Base-by-base conservation (phyloP, 2,113 vertebrate species). In the Leiothrix lutea region DNA sequence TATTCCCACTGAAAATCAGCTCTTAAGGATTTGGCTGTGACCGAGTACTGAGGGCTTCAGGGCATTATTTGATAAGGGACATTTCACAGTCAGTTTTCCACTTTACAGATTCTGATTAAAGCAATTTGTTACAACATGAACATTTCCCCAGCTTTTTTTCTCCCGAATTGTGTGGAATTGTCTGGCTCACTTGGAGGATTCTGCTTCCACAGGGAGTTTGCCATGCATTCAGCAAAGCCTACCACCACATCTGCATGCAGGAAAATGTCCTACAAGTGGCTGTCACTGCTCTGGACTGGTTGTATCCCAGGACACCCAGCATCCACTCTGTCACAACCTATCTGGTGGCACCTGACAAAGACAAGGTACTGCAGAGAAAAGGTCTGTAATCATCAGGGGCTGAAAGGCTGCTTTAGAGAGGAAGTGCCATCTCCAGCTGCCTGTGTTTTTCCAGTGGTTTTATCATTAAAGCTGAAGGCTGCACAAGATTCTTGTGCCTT, bases 201-300 rank as follows among this genome's bases (percentile, higher is more conserved):
- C 80, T 96, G 50, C 75, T 64, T 96, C 74, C 80, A 26, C 94
- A 98, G 98, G 98, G 98, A 38, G 96, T 98, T 44, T 95, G 97
- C 44, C 95, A 78, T 22, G 95, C 92, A 3, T 98, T 98, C 93
- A 98, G 98, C 82, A 88, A 79, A 79, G 98, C 98, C 90, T 98
- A 98, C 84, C 98, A 98, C 83, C 87, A 97, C 1, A 81, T 98
- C 61, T 94, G 91, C 69, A 95, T 81, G 29, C 45, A 64, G 62
- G 96, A 97, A 60, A 96, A 97, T 16, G 35, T 98, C 53, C 89
- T 98, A 8, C 97, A 98, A 18, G 64, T 97, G 40, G 77, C 97
- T 62, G 38, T 95, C 78, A 96, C 95, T 38, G 98, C 98, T 51
- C 78, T 97, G 29, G 86, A 88, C 54, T 98, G 98, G 98, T 42